These are phyloP conservation scores for Melinaea menophilus DNA, from an alignment of 2,888 invertebrate genomes.

Conservation along the genomic window DNA sequence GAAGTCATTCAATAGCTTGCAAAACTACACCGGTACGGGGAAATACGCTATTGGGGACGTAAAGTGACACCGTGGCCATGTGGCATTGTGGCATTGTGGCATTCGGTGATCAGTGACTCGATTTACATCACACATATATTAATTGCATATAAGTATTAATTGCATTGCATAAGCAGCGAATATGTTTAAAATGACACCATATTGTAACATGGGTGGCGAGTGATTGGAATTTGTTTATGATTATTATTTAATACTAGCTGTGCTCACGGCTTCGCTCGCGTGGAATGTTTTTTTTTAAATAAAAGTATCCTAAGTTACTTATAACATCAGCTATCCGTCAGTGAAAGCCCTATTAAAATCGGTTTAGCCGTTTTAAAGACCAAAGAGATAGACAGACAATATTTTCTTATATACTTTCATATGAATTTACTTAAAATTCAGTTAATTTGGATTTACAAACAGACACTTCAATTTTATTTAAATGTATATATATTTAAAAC, in stretches of 20 bases:
- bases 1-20: slow-evolving; percentile 72
- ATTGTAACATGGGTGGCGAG: slow-evolving; percentile 2
- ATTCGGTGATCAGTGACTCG: slow-evolving; percentile 30
- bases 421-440: no score
- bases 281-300: no score
- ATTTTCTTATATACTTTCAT: no score
- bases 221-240: neutral
- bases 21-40: slow-evolving; percentile 62
- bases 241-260: neutral
- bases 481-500: no score
- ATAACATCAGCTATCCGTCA: no score
- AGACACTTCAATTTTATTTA: no score
- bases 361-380: no score
- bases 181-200: neutral
- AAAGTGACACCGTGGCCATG: slow-evolving; percentile 66
- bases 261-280: no score
- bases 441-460: no score
- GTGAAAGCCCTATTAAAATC: no score
- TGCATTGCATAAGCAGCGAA: slow-evolving; percentile 5
- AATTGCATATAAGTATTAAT: slow-evolving; percentile 1
- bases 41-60: slow-evolving; percentile 68
- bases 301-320: no score
- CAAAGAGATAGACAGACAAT: no score
- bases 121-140: slow-evolving; percentile 19
- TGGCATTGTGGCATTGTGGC: slow-evolving; percentile 41